Percentiles rank a stretch among this genome's conserved stretches.
Evolutionary conservation across 2,797 vertebrate genomes (phyloP).

Genomic region (Ptychobarbus kaznakovi): DNA sequence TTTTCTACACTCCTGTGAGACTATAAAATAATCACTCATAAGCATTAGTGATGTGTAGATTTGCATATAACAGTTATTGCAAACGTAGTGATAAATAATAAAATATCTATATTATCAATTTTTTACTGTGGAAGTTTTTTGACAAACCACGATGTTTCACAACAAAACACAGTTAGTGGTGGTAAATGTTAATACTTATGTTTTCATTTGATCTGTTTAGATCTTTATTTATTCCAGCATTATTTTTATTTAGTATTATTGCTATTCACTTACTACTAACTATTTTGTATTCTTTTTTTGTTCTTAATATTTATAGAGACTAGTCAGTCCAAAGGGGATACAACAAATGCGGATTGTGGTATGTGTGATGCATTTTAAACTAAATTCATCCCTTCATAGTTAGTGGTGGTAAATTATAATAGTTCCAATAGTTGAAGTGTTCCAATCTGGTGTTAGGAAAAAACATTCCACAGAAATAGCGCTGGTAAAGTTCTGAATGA

Average conservation of each 20-base stretch:
- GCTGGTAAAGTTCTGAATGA: no score
- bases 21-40: no score
- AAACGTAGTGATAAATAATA: neutral
- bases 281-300: neutral
- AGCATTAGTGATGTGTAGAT: no score
- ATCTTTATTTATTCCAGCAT: neutral
- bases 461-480: no score
- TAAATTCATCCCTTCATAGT: no score
- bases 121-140: slow-evolving; percentile 64
- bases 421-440: no score
- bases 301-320: neutral
- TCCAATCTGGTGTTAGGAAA: no score
- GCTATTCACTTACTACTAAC: neutral
- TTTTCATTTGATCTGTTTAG: neutral
- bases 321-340: neutral
- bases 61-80: no score
- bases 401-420: no score
- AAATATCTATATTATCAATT: neutral
- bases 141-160: neutral
- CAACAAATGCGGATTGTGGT: neutral
- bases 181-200: slow-evolving; percentile 28
- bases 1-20: no score
- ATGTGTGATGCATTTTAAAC: neutral
- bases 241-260: neutral
- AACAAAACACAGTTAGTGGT: slow-evolving; percentile 41